Evolutionary conservation across 2,888 invertebrate species (phyloP).

Genomic region (Seira musarum): DNA sequence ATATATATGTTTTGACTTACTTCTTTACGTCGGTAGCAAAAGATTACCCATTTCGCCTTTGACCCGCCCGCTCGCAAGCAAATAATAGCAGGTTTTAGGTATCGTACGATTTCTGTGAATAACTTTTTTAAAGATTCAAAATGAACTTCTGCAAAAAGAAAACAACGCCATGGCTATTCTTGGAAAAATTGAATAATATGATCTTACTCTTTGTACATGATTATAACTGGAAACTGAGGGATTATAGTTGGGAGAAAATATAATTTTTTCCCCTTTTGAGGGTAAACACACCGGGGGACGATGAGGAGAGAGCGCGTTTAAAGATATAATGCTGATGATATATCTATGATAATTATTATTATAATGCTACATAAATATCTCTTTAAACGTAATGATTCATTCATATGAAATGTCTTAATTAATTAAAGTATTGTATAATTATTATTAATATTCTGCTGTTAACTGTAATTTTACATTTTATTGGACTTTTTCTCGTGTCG

Average conservation of each 20-base stretch:
- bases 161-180: not conserved
- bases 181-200: not conserved
- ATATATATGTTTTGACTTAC: not conserved
- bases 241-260: not conserved
- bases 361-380: conserved; percentile 28
- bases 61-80: not conserved
- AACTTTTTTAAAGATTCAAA: not conserved
- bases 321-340: conserved; percentile 25
- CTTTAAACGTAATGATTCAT: conserved; percentile 39
- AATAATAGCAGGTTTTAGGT: not conserved
- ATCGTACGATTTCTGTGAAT: not conserved
- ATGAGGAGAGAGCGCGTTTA: conserved; percentile 31
- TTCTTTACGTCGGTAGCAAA: not conserved
- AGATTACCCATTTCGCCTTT: not conserved
- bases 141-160: not conserved
- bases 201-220: not conserved
- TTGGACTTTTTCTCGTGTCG: conserved; percentile 48
- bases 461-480: conserved; percentile 30
- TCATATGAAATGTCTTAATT: conserved; percentile 48
- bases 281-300: no score
- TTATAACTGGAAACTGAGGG: not conserved
- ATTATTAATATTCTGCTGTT: conserved; percentile 3
- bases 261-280: no score
- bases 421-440: conserved; percentile 19
- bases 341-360: conserved; percentile 53